Evolutionary conservation across 1,140 invertebrate genomes (phyloP).

Genomic region (Cydia strobilella): DNA sequence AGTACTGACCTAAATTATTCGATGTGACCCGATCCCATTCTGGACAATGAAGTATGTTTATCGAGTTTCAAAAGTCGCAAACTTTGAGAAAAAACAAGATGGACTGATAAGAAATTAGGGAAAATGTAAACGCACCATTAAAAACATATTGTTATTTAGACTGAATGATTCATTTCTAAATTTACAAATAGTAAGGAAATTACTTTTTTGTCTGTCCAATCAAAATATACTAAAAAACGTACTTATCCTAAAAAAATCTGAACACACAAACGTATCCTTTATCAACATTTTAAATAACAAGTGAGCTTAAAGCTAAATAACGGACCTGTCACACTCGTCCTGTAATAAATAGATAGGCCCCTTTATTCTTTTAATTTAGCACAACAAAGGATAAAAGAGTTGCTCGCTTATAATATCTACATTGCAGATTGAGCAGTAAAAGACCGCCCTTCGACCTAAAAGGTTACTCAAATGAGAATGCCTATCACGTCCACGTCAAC

Average conservation of each 20-base stretch:
- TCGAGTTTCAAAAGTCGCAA: neutral
- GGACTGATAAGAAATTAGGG: neutral
- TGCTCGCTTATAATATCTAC: conserved; percentile 27
- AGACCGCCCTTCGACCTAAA: conserved; percentile 41
- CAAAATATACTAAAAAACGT: too few species aligned
- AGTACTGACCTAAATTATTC: neutral
- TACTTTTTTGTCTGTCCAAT: too few species aligned
- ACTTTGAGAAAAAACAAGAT: neutral
- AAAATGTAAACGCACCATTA: neutral
- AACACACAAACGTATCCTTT: neutral
- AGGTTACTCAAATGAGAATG: conserved; percentile 44
- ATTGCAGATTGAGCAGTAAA: conserved; percentile 51
- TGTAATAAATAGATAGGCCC: conserved; percentile 8
- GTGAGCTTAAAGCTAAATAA: neutral
- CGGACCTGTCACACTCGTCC: neutral
- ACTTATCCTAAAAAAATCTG: neutral
- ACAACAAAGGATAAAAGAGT: conserved; percentile 31
- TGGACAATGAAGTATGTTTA: neutral
- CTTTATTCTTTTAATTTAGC: conserved; percentile 26
- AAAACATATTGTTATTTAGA: too few species aligned
- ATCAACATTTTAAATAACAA: neutral
- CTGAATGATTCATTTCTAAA: too few species aligned
- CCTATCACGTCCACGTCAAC: conserved; percentile 53
- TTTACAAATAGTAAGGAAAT: too few species aligned
- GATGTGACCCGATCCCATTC: neutral